These are phyloP conservation scores for Lordiphosa collinella DNA, from an alignment of 1,140 invertebrate species.

Conservation along the genomic window DNA sequence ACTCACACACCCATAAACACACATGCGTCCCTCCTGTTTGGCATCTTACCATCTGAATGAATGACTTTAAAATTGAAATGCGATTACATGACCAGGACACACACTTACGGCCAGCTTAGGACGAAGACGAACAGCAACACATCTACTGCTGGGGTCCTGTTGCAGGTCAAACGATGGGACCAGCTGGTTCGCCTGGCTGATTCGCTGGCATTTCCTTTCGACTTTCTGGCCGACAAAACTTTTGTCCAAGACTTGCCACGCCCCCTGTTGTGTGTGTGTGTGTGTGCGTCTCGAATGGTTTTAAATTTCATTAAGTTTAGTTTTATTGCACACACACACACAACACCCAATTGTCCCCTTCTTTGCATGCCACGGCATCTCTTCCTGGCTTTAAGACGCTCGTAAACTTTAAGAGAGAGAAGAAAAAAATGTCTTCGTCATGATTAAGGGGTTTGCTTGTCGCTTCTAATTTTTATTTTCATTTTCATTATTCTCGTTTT, in stretches of 20 bases:
- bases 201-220: conserved; percentile 39
- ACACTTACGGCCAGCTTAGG: conserved; percentile 65
- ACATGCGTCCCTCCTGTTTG: not conserved
- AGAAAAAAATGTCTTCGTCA: conserved; percentile 53
- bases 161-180: conserved; percentile 51
- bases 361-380: conserved; percentile 12
- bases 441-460: conserved; percentile 74
- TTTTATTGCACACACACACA: conserved; percentile 61
- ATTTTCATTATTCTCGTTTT: conserved; percentile 61
- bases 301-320: conserved; percentile 73
- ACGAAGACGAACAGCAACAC: conserved; percentile 20
- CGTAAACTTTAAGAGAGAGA: conserved; percentile 5
- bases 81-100: conserved; percentile 75
- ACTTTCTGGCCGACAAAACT: conserved; percentile 25
- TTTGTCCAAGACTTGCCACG: conserved; percentile 26
- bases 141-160: conserved; percentile 8
- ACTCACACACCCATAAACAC: not conserved
- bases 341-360: conserved; percentile 39
- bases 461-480: conserved; percentile 68
- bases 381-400: conserved; percentile 11
- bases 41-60: conserved; percentile 38
- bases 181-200: conserved; percentile 40
- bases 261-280: conserved; percentile 16
- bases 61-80: conserved; percentile 76
- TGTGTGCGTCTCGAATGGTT: conserved; percentile 33